Evolutionary conservation across 1,140 invertebrate genomes (phyloP), one percentile per base, ranked within the genome.

Genomic region (Stegodyphus mimosarum): DNA sequence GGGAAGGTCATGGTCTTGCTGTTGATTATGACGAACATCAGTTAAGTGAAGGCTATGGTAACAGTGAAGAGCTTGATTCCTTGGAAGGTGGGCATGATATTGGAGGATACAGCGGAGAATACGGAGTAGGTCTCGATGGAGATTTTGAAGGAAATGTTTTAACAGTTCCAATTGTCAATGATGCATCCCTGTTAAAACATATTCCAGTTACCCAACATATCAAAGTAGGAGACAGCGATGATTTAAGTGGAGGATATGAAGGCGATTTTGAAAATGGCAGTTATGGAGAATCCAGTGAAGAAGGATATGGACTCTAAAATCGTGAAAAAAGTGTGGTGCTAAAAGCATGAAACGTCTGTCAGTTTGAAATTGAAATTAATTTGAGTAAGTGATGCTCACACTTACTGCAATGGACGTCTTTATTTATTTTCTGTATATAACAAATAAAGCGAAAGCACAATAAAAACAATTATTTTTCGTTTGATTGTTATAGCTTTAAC

Each of bases 161-260:
- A 11, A 83, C 70, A 33, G 80, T 83, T 7, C 80, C 80, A 2
- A 66, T 83, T 9, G 48, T 72, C 4, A 81, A 64, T 11, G n/a
- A 50, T 64, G 15, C 74, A 17, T 52, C 71, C 63, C 13, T 50
- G 5, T 72, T 74, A 15, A 74, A 53, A 6, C 48, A 83, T 74
- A 53, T 83, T 33, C 80, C 80, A 33, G 60, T 83, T 18, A 74
- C 63, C 6, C 80, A 83, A 52, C 50, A 52, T 67, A 67, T 83
- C 15, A 83, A 83, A 51, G 48, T 73, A 52, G 49, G 52, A n/a
- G 80, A 49, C 9, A 15, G 6, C 69, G n/a, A 79, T 67, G 55
- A 53, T 77, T n/a, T 51, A 52, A 75, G 73, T 63, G 33, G 18
- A 52, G 73, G 48, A 77, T 77, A 77, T 66, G 75, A 55, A 51